These are phyloP conservation scores for Bugulina stolonifera DNA, from an alignment of 2,888 invertebrate species.

Conservation along the genomic window DNA sequence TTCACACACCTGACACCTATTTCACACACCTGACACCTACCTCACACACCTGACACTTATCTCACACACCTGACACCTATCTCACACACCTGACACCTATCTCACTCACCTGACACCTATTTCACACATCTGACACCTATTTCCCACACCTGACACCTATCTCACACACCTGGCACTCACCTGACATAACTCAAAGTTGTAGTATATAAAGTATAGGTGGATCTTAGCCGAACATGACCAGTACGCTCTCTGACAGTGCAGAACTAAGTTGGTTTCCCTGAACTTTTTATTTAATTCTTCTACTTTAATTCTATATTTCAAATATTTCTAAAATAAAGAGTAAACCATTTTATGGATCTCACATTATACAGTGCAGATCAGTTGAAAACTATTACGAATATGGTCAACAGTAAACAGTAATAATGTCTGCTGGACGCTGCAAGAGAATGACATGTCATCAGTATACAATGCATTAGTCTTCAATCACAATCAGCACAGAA, in stretches of 20 bases:
- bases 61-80: not conserved
- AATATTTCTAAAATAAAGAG: conserved; percentile 7
- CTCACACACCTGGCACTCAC: not conserved
- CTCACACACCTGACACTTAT: not conserved
- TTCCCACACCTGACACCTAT: not conserved
- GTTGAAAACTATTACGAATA: too few relatives aligned
- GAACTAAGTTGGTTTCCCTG: conserved; percentile 24
- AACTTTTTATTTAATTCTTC: conserved; percentile 26
- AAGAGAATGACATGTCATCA: too few relatives aligned
- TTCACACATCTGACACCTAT: not conserved
- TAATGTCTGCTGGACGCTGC: too few relatives aligned
- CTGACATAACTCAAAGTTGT: conserved; percentile 25
- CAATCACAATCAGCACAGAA: too few relatives aligned
- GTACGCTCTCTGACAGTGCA: conserved; percentile 25
- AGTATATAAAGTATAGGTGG: conserved; percentile 24
- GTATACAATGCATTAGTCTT: too few relatives aligned
- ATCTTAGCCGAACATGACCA: conserved; percentile 16
- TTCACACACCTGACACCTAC: not conserved
- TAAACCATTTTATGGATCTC: too few relatives aligned
- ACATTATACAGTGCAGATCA: too few relatives aligned
- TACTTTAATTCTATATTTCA: conserved; percentile 23
- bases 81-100: not conserved
- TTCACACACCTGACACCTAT: not conserved
- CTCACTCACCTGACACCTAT: not conserved
- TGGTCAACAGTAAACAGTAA: too few relatives aligned